Percentiles rank a stretch among this genome's conserved stretches.
Conservation (phyloP, 2,113 vertebrate genomes). For the Hippotragus niger region DNA sequence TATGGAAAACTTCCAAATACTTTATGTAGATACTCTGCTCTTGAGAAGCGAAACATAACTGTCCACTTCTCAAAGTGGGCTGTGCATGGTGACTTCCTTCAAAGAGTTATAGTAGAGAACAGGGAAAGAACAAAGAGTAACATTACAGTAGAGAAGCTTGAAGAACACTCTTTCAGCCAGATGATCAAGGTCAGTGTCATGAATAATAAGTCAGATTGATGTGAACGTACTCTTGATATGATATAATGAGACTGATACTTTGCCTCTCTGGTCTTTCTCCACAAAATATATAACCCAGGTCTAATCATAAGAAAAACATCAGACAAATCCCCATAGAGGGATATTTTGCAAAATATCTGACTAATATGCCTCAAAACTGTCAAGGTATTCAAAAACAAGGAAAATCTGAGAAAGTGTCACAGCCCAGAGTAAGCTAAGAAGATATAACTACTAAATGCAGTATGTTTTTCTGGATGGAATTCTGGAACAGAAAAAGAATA, state of each 20-base stretch:
- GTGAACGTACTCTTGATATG: background rate
- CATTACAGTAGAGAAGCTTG: background rate
- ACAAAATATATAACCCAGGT: background rate
- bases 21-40: background rate
- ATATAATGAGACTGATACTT: background rate
- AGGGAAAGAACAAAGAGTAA: background rate
- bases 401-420: background rate
- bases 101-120: background rate
- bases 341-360: background rate
- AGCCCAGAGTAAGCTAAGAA: background rate
- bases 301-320: background rate
- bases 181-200: background rate
- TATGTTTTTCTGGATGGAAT: background rate
- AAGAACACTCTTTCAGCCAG: background rate
- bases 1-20: background rate
- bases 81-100: background rate
- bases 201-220: background rate
- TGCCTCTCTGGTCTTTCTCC: background rate
- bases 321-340: background rate
- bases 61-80: background rate
- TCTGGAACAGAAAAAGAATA: background rate
- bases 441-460: background rate
- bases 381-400: background rate
- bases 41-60: background rate
- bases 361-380: background rate